These are phyloP conservation scores for Natator depressus DNA, from an alignment of 2,113 vertebrate genomes.

Conservation along the genomic window DNA sequence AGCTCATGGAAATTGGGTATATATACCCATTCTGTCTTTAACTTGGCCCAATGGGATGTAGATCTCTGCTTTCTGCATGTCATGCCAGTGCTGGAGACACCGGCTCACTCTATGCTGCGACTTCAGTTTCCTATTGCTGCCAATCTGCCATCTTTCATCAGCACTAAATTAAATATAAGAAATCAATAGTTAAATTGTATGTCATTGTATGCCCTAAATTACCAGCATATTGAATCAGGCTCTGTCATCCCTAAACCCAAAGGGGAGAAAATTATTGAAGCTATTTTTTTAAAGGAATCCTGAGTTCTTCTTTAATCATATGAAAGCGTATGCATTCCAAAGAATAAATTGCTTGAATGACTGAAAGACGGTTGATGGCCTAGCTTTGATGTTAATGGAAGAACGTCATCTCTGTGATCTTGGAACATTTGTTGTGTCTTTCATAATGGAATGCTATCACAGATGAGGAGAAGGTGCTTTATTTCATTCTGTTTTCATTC, in stretches of 20 bases:
- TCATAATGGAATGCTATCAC: neutral
- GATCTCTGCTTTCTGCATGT: neutral
- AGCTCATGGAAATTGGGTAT: neutral
- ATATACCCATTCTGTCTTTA: neutral
- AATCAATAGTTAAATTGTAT: neutral
- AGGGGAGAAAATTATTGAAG: neutral
- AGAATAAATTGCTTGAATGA: neutral
- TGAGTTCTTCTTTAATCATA: neutral
- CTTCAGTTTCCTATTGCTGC: neutral
- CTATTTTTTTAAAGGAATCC: neutral
- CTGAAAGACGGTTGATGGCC: neutral
- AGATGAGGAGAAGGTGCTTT: neutral
- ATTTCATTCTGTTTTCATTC: neutral
- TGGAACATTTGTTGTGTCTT: rapidly evolving
- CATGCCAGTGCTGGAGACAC: neutral
- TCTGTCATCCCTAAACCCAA: neutral
- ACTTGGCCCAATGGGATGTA: neutral
- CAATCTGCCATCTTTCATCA: neutral
- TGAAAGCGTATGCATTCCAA: neutral
- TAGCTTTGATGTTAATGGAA: neutral
- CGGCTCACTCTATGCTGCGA: neutral
- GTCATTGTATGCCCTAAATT: neutral
- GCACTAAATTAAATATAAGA: neutral
- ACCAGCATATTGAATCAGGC: neutral
- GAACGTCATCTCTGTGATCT: neutral